Base-by-base conservation (phyloP, 92 coral and sea anemone species). In the Actinostola sp. region DNA sequence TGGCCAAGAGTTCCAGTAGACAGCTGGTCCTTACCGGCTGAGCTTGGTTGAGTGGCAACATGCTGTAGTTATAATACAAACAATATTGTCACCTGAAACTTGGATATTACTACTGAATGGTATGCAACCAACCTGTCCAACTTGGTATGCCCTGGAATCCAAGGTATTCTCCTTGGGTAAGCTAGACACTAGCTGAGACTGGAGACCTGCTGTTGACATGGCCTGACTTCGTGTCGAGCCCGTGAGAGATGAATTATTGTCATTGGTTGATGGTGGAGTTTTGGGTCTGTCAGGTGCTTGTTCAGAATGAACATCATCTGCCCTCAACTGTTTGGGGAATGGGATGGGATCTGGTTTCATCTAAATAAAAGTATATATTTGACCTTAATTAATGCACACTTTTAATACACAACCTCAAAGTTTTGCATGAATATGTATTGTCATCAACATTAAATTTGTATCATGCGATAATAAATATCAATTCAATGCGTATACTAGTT, bases 101-200 rank as follows among this genome's bases (percentile, higher is more conserved):
- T 35, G 32, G 44, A 9, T 0, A 25, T 23, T 1, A 44, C 21
- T 20, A 9, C 41, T 41, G 0, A 41, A 44, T 19, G 1, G 19
- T 23, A 31, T 8, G 7, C 39, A 36, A 60, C 72, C 39, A 17
- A 73, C 61, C 65, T 61, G 78, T 26, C 61, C 44, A 36, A 83
- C 92, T 79, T 87, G 96, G 49, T 87, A 87, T 39, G 52, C 70
- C 80, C 96, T 78, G 28, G 91, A 60, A 26, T 90, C 96, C 54
- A 90, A 61, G 23, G 72, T 49, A 67, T 46, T 61, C 50, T 90
- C 92, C 62, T 66, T 79, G 27, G 85, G 74, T 52, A 88, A 61
- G 26, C 84, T 69, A 15, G 96, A 75, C 19, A 88, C 64, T 44
- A 87, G 67, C 12, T 82, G 68, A 26, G 82, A 20, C 60, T 84